A percentile compares a stretch with the other conserved stretches of the same genome.
Evolutionary conservation across 2,888 invertebrate genomes (phyloP).

Genomic region (Trisateles emortualis): DNA sequence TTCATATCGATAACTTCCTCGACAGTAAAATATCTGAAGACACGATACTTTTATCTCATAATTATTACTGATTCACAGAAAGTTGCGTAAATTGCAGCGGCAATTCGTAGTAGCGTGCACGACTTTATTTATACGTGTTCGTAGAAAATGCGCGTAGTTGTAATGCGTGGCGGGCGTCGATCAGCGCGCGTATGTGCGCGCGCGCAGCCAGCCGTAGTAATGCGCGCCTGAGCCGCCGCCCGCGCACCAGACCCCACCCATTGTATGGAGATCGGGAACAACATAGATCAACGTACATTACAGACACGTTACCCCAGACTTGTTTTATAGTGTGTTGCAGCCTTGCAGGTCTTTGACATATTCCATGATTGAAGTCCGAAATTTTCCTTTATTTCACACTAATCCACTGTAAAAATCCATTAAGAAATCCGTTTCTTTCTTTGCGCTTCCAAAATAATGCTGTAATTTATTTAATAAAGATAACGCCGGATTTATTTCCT

Average conservation of each 20-base stretch:
- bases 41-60: conserved; percentile 37
- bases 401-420: no score
- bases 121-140: conserved; percentile 48
- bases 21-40: conserved; percentile 31
- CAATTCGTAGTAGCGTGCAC: conserved; percentile 30
- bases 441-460: no score
- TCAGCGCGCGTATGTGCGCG: conserved; percentile 33
- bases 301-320: conserved; percentile 27
- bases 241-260: conserved; percentile 56
- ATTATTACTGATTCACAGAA: conserved; percentile 47
- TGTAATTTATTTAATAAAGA: no score
- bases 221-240: conserved; percentile 44
- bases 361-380: no score
- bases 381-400: no score
- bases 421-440: no score
- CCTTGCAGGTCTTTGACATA: no score
- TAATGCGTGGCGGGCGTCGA: conserved; percentile 48
- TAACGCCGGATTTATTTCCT: no score
- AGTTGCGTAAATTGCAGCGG: conserved; percentile 41
- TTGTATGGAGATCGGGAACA: conserved; percentile 69
- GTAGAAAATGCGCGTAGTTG: conserved; percentile 45
- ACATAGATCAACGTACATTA: conserved; percentile 31
- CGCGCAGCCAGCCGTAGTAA: conserved; percentile 48
- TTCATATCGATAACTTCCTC: conserved; percentile 32
- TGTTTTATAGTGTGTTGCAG: neutral